Conservation (phyloP, 2,888 invertebrate genomes). For the Hyposoter dolosus region DNA sequence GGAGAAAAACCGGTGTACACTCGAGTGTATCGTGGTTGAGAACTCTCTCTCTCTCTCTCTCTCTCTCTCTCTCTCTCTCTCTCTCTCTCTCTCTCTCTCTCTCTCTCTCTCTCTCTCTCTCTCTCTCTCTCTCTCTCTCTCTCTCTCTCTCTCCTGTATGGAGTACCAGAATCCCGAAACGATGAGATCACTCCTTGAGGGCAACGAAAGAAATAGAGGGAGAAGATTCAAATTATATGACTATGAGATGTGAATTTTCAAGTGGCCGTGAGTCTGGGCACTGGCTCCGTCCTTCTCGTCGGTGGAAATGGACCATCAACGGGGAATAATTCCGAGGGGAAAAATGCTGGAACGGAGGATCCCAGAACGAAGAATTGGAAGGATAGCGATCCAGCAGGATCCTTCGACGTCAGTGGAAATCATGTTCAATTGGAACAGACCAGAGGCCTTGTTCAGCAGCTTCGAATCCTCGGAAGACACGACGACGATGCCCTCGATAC, state of each 20-base stretch:
- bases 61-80: constrained; percentile 28
- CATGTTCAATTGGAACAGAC: constrained; percentile 73
- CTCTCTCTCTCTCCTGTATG: neutral
- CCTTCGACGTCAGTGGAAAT: neutral
- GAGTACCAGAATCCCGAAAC: constrained; percentile 46
- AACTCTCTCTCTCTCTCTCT: constrained; percentile 40
- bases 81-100: constrained; percentile 32
- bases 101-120: constrained; percentile 41
- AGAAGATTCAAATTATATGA: constrained; percentile 71
- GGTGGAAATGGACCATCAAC: constrained; percentile 65
- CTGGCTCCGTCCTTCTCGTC: constrained; percentile 81
- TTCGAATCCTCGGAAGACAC: constrained; percentile 79
- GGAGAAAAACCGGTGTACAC: constrained; percentile 4
- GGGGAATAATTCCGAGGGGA: neutral
- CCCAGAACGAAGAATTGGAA: neutral
- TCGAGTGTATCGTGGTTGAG: constrained; percentile 4
- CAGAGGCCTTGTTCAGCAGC: constrained; percentile 81
- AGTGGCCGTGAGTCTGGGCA: constrained; percentile 84
- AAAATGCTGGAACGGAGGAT: neutral
- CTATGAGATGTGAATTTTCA: constrained; percentile 79
- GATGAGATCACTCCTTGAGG: constrained; percentile 57
- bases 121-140: constrained; percentile 40
- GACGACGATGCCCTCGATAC: constrained; percentile 78
- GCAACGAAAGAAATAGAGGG: constrained; percentile 22
- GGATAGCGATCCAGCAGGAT: neutral